Evolutionary conservation across 2,888 invertebrate genomes (phyloP), one percentile per base, ranked within the genome.

Genomic region (Tricholauxania praeusta): DNA sequence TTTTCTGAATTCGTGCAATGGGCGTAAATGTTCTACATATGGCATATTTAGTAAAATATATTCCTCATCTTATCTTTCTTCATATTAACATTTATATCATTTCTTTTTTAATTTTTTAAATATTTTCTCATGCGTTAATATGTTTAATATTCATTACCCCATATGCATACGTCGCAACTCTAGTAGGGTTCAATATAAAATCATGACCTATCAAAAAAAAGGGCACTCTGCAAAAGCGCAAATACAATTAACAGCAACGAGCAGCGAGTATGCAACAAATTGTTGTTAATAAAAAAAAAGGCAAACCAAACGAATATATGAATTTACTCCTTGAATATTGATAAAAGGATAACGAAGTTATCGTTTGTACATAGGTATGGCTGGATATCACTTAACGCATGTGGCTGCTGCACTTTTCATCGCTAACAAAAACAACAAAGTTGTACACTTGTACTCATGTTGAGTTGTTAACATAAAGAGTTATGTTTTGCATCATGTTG

Each of bases 261-360:
- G 19, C 70, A 51, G 62, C n/a, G 53, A 71, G 68, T 63, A 73
- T 74, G 75, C 72, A 75, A 74, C 75, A 75, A 75, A 74, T 74
- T 72, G 72, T 52, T 70, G 62, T 39, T 15, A 8, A 6, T 22
- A 17, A 52, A 52, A 70, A 32, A 51, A 28, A 28, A 28, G 4
- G 4, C 2, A 2, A 2, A 49, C 22, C 14, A 57, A 12, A 60
- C 17, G 7, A 52, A 28, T 28, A 28, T 28, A 28, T 28, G 28
- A 28, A 70, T 62, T 62, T 53, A 62, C 70, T 62, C 12, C 62
- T 47, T 62, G 62, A 62, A 70, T 70, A 63, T 63, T 63, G 63
- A 70, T 62, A 70, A 70, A 63, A 53, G 63, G 39, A 32, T 70
- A 70, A 70, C 53, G 63, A 70, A 60, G 51, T 28, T 53, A n/a